Evolutionary conservation across 2,888 invertebrate genomes (phyloP), one percentile per base, ranked within the genome.

Genomic region (Fabriciana adippe): DNA sequence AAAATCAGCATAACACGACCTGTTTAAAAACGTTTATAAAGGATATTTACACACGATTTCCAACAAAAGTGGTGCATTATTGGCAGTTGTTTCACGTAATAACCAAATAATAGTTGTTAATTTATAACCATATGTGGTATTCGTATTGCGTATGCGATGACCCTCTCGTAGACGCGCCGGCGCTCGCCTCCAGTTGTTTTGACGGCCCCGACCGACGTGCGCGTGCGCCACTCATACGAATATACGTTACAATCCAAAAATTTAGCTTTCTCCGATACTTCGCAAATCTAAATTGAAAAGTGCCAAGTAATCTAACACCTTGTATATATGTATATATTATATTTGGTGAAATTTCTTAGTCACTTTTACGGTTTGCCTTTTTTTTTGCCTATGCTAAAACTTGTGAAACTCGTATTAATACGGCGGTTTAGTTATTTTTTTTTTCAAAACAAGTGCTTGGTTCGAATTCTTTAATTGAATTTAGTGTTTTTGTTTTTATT

Each of bases 101-200:
- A 68, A 51, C 66, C 55, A 67, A 64, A 71, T 69, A 67, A 59
- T 67, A 55, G 67, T 55, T 64, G 45, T 64, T 55, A 71, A 61
- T 71, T 69, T 64, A 59, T 55, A 72, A 67, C 55, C 65, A 67
- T 72, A 55, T 69, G 65, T 67, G 67, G 63, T 72, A 64, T 69
- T 67, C 65, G 63, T 55, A 62, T 64, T 55, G 67, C 66, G 69
- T 69, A 67, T 66, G 59, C 31, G 53, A 61, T 61, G 66, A 60
- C 65, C 67, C 69, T 63, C 62, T 61, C 55, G 55, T 86, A 90
- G 90, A 90, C 90, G 80, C 70, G 75, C 78, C 79, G 89, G 88
- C 54, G 62, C 53, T 48, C 85, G 84, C 84, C 84, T 82, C 79
- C 90, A 91, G 91, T 90, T 87, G 89, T 90, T 90, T 89, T 88